Percentiles rank a stretch among this genome's conserved stretches.
Conservation (phyloP, 2,888 invertebrate genomes). For the Volucella bombylans region DNA sequence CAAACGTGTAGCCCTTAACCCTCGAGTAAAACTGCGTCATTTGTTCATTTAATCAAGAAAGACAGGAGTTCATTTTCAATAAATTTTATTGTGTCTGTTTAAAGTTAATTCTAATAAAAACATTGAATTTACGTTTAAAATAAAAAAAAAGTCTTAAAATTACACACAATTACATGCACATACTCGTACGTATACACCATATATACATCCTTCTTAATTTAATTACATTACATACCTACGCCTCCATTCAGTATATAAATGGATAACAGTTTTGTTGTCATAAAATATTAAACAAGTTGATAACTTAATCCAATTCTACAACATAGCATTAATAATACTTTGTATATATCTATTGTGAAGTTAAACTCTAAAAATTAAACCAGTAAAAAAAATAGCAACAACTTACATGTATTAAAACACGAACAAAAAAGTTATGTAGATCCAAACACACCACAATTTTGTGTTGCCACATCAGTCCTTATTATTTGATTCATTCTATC, state of each 20-base stretch:
- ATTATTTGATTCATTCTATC: constrained; percentile 22
- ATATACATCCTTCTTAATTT: constrained; percentile 7
- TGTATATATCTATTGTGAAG: constrained; percentile 1
- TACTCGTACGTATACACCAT: constrained; percentile 23
- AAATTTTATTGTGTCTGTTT: constrained; percentile 31
- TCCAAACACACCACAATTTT: background rate
- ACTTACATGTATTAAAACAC: background rate
- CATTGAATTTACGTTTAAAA: constrained; percentile 35
- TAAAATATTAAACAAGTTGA: background rate
- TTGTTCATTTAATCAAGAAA: constrained; percentile 8
- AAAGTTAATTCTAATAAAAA: constrained; percentile 28
- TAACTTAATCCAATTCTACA: constrained; percentile 31
- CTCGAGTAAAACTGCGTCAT: no score
- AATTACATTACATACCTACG: constrained; percentile 25
- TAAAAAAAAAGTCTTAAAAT: constrained; percentile 14
- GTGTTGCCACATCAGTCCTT: constrained; percentile 27
- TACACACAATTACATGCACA: constrained; percentile 14
- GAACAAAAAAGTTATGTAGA: constrained; percentile 1
- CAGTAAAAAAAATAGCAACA: background rate
- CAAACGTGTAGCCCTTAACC: no score
- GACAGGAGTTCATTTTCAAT: constrained; percentile 2
- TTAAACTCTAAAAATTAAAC: constrained; percentile 5
- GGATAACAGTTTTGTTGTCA: constrained; percentile 1
- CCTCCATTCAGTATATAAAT: constrained; percentile 14
- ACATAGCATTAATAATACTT: constrained; percentile 22